Evolutionary conservation across 2,113 vertebrate species (phyloP).

Genomic region (Herpetotheres cachinnans): DNA sequence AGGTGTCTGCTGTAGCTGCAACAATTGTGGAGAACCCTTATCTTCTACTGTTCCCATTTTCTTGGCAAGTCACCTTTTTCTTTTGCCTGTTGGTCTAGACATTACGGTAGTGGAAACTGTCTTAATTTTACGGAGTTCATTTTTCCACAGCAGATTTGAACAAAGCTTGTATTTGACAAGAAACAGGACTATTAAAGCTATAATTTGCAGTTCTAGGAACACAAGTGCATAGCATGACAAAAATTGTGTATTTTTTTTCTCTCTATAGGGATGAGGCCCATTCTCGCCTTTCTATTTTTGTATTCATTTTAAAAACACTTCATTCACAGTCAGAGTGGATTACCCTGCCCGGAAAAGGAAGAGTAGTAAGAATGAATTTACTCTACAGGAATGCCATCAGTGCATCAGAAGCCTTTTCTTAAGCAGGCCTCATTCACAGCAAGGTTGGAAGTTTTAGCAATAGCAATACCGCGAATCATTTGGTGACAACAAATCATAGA

Average conservation of each 20-base stretch:
- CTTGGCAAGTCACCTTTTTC: neutral
- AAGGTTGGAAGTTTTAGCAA: neutral
- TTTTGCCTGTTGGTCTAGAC: constrained; percentile 42
- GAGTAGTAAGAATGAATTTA: neutral
- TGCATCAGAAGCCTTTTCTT: neutral
- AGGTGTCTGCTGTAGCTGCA: neutral
- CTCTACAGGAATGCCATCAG: neutral
- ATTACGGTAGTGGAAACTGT: constrained; percentile 34
- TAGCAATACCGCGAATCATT: neutral
- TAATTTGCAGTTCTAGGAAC: neutral
- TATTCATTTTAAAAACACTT: constrained; percentile 11
- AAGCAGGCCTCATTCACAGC: neutral
- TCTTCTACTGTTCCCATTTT: neutral
- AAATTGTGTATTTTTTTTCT: neutral
- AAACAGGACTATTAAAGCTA: constrained; percentile 21
- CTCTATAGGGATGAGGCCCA: neutral
- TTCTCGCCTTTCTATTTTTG: neutral
- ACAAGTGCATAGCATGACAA: neutral
- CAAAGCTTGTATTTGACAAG: neutral
- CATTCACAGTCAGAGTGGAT: neutral
- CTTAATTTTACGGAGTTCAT: neutral
- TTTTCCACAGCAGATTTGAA: constrained; percentile 35
- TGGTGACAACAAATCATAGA: neutral
- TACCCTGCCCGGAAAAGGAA: neutral
- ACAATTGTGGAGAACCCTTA: neutral